Percentiles rank a stretch among this genome's conserved stretches.
phyloP scores from a whole-genome alignment of 2,888 invertebrate genomes.

The Brachynemurus nebulosus region DNA sequence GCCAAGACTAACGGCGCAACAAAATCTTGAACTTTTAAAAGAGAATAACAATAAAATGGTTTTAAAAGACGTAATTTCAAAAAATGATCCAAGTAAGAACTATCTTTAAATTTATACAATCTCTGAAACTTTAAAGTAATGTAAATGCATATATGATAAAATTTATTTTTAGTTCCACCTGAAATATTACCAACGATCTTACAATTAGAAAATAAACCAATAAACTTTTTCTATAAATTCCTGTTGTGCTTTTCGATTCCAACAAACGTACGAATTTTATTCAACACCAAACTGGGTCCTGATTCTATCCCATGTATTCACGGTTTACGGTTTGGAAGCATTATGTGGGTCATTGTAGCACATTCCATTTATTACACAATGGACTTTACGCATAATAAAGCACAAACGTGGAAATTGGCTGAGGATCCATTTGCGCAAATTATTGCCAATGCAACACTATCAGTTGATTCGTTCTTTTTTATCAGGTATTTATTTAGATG shows the following conservation, averaged over 20 bases:
- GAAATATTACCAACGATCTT: neutral
- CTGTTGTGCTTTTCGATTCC: constrained; percentile 36
- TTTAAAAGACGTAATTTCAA: too few relatives aligned
- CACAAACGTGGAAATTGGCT: constrained; percentile 26
- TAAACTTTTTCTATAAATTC: constrained; percentile 18
- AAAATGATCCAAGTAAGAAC: too few relatives aligned
- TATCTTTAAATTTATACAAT: too few relatives aligned
- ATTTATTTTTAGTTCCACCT: neutral
- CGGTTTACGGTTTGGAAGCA: constrained; percentile 38
- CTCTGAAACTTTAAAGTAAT: too few relatives aligned
- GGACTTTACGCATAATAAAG: constrained; percentile 30
- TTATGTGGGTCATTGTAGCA: constrained; percentile 41
- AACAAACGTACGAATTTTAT: constrained; percentile 32
- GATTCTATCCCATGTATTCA: constrained; percentile 32
- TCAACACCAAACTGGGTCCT: constrained; percentile 26
- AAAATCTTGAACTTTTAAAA: neutral
- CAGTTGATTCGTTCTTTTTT: constrained; percentile 36
- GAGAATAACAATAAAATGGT: neutral
- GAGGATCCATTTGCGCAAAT: constrained; percentile 29
- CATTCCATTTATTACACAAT: constrained; percentile 34
- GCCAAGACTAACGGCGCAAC: constrained; percentile 12
- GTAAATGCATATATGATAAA: too few relatives aligned
- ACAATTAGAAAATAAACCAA: neutral
- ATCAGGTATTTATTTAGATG: constrained; percentile 23
- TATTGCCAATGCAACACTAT: constrained; percentile 32